Conservation (phyloP, 53 echinoderm and acorn worm species). For the Echinometra lucunter region DNA sequence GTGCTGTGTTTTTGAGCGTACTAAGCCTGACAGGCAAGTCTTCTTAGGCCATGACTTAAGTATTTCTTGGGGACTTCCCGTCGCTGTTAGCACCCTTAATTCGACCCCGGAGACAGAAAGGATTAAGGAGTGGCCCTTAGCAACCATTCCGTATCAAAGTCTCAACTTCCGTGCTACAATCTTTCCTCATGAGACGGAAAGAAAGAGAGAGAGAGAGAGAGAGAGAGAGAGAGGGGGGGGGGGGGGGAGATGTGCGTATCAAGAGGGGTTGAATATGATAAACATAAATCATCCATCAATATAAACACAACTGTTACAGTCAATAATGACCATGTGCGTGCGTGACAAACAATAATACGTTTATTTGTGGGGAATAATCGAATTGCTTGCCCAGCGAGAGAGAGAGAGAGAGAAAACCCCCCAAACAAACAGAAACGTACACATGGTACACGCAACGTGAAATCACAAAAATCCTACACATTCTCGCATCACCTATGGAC, state of each 20-base stretch:
- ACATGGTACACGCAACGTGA: neutral
- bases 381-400: neutral
- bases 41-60: neutral
- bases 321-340: neutral
- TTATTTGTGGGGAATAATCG: neutral
- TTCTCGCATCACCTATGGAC: neutral
- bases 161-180: conserved; percentile 24
- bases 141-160: neutral
- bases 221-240: neutral
- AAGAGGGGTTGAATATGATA: neutral
- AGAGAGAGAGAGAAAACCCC: neutral
- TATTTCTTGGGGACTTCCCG: conserved; percentile 36
- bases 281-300: neutral
- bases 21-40: neutral
- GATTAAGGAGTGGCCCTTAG: conserved; percentile 36
- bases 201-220: neutral
- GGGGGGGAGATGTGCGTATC: neutral
- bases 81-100: conserved; percentile 34
- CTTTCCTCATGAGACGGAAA: neutral
- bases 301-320: neutral
- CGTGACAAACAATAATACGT: neutral
- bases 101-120: conserved; percentile 4
- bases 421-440: too few species aligned
- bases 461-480: neutral
- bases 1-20: neutral